These are phyloP conservation scores for Chlamydotis undulata DNA, from an alignment of 2,113 vertebrate genomes.

Conservation along the genomic window DNA sequence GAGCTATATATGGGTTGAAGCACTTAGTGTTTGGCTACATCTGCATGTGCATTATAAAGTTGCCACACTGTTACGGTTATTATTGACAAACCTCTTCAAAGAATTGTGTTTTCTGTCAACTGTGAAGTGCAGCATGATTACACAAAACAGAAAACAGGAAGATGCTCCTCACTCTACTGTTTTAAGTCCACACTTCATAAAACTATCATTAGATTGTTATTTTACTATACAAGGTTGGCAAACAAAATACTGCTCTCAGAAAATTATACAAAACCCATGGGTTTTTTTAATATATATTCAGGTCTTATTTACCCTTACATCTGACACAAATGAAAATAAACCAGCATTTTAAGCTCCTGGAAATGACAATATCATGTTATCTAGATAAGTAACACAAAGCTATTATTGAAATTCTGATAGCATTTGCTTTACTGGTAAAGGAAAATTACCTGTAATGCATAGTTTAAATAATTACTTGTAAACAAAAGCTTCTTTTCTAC, in stretches of 20 bases:
- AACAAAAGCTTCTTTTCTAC: conserved; percentile 80
- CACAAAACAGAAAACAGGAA: conserved; percentile 55
- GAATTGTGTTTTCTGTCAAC: not conserved
- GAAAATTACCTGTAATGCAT: conserved; percentile 84
- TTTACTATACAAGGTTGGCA: conserved; percentile 55
- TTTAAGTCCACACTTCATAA: conserved; percentile 50
- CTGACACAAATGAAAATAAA: conserved; percentile 72
- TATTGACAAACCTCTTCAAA: conserved; percentile 56
- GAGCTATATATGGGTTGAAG: not conserved
- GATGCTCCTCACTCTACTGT: conserved; percentile 42
- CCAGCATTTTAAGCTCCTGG: conserved; percentile 56
- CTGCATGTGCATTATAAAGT: not conserved
- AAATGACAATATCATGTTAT: conserved; percentile 76
- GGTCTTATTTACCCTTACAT: conserved; percentile 57
- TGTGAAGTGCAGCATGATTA: conserved; percentile 50
- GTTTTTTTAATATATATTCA: conserved; percentile 40
- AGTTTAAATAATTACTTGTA: conserved; percentile 86
- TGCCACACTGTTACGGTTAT: not conserved
- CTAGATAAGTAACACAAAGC: conserved; percentile 67
- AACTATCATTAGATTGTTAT: conserved; percentile 52
- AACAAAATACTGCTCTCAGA: conserved; percentile 31
- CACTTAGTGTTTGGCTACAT: not conserved
- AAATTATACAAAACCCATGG: conserved; percentile 34
- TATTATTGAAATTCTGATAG: conserved; percentile 80
- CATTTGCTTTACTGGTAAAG: conserved; percentile 75